Evolutionary conservation across 2,797 vertebrate genomes (phyloP), one percentile per base, ranked within the genome.

Genomic region (Synanceia verrucosa): DNA sequence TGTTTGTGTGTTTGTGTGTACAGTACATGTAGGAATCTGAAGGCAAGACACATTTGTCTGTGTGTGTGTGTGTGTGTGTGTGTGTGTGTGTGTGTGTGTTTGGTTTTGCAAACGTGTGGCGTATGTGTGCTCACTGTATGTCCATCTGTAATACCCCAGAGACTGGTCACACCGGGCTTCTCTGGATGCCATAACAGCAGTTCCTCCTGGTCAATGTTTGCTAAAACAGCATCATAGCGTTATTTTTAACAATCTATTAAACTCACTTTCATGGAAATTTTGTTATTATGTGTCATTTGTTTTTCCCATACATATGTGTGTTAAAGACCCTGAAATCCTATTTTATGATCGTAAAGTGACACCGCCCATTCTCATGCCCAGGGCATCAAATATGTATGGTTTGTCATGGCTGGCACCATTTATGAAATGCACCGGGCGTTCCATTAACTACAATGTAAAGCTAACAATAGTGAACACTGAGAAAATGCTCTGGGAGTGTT

Each of bases 191-290:
- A 63, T 74, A 60, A 84, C 73, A 55, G 78, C 81, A 73, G 66
- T 78, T 83, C 81, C 64, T 83, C 58, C 75, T 84, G 76, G 81
- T 88, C 79, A 71, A 65, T 80, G 86, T 93, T 92, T 91, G 88
- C 85, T 92, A 91, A 86, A 92, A 85, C 76, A 89, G 79, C 87
- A 88, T 93, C 89, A 91, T 92, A 94, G 93, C 90, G 91, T 93
- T 94, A 93, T 93, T 94, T 94, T 94, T 94, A 93, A 94, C 89
- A 84, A 86, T 84, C 85, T 89, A 94, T 91, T 94, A 94, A 94
- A 94, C 82, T 91, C 88, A 82, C 70, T 93, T 92, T 94, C 91
- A 92, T 93, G 88, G 85, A 89, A 60, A 87, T 70, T 24, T 24
- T 65, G 21, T 37, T 12, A 7, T 71, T 26, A 4, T 53, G 71